Evolutionary conservation across 1,140 invertebrate genomes (phyloP), one percentile per base, ranked within the genome.

Genomic region (Hermetia illucens): DNA sequence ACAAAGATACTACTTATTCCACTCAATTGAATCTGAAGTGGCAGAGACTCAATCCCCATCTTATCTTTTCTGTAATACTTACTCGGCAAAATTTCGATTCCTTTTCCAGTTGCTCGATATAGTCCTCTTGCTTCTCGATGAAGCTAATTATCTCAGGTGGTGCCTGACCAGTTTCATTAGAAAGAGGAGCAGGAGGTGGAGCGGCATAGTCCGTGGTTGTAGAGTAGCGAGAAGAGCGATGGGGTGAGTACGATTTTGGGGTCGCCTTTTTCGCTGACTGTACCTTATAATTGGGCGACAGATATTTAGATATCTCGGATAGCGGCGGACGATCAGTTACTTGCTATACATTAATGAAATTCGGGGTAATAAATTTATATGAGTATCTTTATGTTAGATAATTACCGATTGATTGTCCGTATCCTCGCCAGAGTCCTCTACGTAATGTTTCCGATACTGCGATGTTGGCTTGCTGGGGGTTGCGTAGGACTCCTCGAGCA

Each of bases 41-140:
- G n/a, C n/a, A n/a, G n/a, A n/a, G n/a, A n/a, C n/a, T n/a, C n/a
- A n/a, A n/a, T n/a, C n/a, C n/a, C n/a, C n/a, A n/a, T n/a, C 5
- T 17, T 24, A 25, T 18, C 35, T 24, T 34, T n/a, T n/a, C n/a
- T n/a, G n/a, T n/a, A n/a, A 15, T 17, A 48, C 57, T 54, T 61
- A 74, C 72, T 53, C 77, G 69, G 51, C 80, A 84, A 52, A 80
- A 83, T 44, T 75, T 76, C 30, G 79, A 82, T 58, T 87, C 82
- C 44, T 76, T 73, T 56, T 87, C 82, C 15, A 87, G 47, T 49
- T 87, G 81, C 36, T 83, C 76, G 20, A 87, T 86, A 44, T 87
- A 86, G 39, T 84, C 80, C 52, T 84, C 81, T 51, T 87, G 83
- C 36, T 79, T 74, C 55, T 84, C 76, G 17, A 86, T 81, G 46